Base-by-base conservation (phyloP, 2,888 invertebrate genomes). In the Morpho achilles region DNA sequence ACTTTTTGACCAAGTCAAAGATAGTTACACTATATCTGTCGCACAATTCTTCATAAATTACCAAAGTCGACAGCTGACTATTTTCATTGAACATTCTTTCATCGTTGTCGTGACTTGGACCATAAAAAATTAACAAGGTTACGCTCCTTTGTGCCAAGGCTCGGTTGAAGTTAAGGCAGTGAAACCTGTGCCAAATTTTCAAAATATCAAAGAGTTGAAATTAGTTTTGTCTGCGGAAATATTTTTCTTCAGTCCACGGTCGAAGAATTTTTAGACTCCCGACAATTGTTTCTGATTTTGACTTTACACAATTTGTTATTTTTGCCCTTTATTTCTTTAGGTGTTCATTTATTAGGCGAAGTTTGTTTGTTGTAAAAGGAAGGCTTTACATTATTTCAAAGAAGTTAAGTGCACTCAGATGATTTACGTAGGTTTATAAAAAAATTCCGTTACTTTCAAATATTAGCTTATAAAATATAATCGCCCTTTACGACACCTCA, bases 111-210 rank as follows among this genome's bases (percentile, higher is more conserved):
- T 67, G 63, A 66, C 62, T 60, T 66, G 53, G 60, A 62, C 65
- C 64, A 67, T 69, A 65, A 70, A 61, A 67, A 66, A 67, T 66
- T 69, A 70, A 70, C 63, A 66, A 68, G 66, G 61, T 62, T 61
- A 59, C 63, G 45, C 57, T 63, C 65, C 65, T 67, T 68, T 65
- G 65, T 66, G 60, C 61, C 60, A 65, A 62, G 50, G 60, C 57
- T 23, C 53, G 57, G 61, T 54, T 61, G 53, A 56, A 61, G 50
- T 63, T 56, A 56, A 32, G 32, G 32, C 47, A 51, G 53, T 47
- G 51, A 43, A 10, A 16, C 32, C 44, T 40, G 65, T 68, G 71
- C 66, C 72, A 76, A 76, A 72, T 71, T 74, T 66, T 72, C 70
- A 66, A 60, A 67, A 66, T 69, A 67, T 67, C 67, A 69, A 70